Conservation (phyloP, 1,140 invertebrate genomes). For the Psix sp. region DNA sequence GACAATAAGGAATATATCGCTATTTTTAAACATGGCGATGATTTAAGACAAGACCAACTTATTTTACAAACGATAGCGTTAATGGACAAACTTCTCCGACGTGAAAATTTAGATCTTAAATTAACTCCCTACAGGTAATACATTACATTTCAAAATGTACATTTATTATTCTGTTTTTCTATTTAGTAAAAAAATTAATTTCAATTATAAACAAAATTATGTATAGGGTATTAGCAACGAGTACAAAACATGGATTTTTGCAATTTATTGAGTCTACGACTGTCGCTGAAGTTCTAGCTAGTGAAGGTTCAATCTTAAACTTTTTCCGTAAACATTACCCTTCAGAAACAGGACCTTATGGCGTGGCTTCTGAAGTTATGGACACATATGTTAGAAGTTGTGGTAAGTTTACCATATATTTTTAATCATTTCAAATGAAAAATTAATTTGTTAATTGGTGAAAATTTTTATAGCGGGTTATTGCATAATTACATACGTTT, state of each 20-base stretch:
- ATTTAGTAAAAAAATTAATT: neutral
- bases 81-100: conserved; percentile 96
- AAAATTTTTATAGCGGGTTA: conserved; percentile 88
- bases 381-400: conserved; percentile 98
- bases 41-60: conserved; percentile 98
- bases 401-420: conserved; percentile 77
- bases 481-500: conserved; percentile 97
- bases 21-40: conserved; percentile 99
- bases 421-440: no score
- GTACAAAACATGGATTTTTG: conserved; percentile 83
- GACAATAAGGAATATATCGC: conserved; percentile 93
- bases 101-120: conserved; percentile 96
- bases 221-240: conserved; percentile 56
- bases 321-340: conserved; percentile 95
- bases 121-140: conserved; percentile 92
- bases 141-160: neutral
- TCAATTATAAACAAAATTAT: neutral
- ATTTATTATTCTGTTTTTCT: neutral
- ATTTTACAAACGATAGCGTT: conserved; percentile 98
- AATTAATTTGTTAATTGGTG: no score
- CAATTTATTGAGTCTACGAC: conserved; percentile 97
- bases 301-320: conserved; percentile 92
- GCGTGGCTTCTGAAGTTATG: conserved; percentile 95
- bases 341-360: conserved; percentile 90
- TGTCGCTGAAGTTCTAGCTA: conserved; percentile 92